phyloP scores from a whole-genome alignment of 2,888 invertebrate species.

The Troides helena region DNA sequence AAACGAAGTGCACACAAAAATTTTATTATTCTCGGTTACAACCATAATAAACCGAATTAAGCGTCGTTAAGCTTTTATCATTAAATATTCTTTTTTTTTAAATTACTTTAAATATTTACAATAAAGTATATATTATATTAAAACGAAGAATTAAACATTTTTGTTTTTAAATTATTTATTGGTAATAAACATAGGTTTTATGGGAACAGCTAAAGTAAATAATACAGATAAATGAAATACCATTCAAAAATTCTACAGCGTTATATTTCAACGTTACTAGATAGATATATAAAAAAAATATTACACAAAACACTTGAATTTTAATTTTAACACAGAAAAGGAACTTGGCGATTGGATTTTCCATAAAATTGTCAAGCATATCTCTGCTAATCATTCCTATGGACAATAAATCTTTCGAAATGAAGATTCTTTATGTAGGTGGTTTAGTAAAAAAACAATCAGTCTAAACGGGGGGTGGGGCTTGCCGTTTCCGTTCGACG shows the following conservation, averaged over 20 bases:
- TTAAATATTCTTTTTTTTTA: too few relatives aligned
- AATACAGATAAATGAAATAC: conserved; percentile 54
- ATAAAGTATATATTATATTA: not conserved
- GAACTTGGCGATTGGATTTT: conserved; percentile 33
- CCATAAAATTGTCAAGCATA: conserved; percentile 49
- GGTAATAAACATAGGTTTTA: conserved; percentile 20
- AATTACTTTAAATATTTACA: too few relatives aligned
- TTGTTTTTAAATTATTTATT: conserved; percentile 25
- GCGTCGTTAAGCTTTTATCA: too few relatives aligned
- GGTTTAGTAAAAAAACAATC: conserved; percentile 54
- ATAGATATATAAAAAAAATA: conserved; percentile 71
- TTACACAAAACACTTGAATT: conserved; percentile 47
- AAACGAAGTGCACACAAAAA: too few relatives aligned
- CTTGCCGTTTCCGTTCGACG: conserved; percentile 47
- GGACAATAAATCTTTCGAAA: not conserved
- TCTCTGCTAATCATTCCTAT: conserved; percentile 36
- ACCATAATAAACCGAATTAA: too few relatives aligned
- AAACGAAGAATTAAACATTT: not conserved
- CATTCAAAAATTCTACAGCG: conserved; percentile 72
- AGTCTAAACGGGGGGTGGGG: conserved; percentile 64
- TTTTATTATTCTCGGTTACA: too few relatives aligned
- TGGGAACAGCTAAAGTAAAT: conserved; percentile 14
- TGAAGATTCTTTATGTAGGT: not conserved
- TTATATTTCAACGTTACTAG: conserved; percentile 76
- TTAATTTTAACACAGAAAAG: conserved; percentile 59